Conservation (phyloP, 2,888 invertebrate genomes). For the Andrena flavipes region DNA sequence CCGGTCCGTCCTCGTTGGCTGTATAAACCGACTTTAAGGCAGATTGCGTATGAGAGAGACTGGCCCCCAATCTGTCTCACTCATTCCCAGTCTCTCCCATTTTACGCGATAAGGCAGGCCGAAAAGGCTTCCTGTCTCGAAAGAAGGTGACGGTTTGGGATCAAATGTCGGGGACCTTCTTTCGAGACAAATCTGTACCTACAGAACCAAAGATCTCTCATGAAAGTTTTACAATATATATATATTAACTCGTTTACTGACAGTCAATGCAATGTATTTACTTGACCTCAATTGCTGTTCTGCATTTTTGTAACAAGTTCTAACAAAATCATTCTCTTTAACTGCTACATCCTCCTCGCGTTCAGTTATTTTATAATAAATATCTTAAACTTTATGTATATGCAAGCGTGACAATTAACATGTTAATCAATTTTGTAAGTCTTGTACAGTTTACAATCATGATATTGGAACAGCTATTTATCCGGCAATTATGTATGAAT, state of each 20-base stretch:
- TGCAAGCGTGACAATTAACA: conserved; percentile 70
- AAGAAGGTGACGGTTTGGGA: no score
- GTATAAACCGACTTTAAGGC: no score
- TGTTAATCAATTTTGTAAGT: conserved; percentile 56
- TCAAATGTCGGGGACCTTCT: no score
- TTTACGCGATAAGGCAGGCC: no score
- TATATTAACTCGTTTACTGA: conserved; percentile 73
- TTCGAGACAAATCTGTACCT: conserved; percentile 27
- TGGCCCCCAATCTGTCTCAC: no score
- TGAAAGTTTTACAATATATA: conserved; percentile 65
- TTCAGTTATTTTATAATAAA: conserved; percentile 39
- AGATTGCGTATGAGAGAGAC: no score
- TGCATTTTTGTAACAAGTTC: conserved; percentile 35
- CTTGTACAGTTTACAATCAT: conserved; percentile 49
- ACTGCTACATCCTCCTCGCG: conserved; percentile 41
- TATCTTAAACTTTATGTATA: conserved; percentile 17
- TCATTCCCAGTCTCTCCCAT: no score
- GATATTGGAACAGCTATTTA: conserved; percentile 33
- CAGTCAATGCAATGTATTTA: conserved; percentile 71
- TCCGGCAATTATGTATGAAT: conserved; percentile 30
- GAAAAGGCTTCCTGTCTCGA: no score
- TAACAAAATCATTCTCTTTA: conserved; percentile 41
- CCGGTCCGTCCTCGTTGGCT: no score
- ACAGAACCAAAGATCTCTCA: conserved; percentile 67
- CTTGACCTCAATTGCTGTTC: conserved; percentile 49